phyloP scores from a whole-genome alignment of 2,888 invertebrate genomes.

The Platycheirus albimanus region DNA sequence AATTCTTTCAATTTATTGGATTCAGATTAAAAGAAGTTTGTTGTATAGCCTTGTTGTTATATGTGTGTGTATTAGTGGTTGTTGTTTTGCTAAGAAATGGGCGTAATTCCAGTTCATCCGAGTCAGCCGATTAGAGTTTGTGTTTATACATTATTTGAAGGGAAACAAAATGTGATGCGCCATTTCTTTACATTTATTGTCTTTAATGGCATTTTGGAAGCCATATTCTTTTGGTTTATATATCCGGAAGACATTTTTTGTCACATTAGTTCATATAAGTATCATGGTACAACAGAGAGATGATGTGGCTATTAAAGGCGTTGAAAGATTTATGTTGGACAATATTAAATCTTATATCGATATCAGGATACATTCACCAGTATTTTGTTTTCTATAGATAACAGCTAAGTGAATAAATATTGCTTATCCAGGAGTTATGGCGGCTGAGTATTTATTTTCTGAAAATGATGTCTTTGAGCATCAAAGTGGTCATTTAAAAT shows the following conservation, averaged over 20 bases:
- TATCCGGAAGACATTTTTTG: conserved; percentile 2
- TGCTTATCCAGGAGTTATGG: no score
- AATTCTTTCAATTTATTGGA: conserved; percentile 41
- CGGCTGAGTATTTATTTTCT: no score
- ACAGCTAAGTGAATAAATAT: no score
- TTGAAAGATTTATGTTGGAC: background rate
- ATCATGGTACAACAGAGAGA: background rate
- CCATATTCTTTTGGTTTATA: conserved; percentile 4
- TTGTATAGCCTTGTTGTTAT: background rate
- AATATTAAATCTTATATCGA: background rate
- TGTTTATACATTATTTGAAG: background rate
- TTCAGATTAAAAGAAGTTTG: conserved; percentile 39
- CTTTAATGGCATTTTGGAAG: conserved; percentile 10
- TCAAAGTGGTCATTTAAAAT: no score
- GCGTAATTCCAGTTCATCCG: conserved; percentile 42
- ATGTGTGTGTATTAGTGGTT: background rate
- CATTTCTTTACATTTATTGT: background rate
- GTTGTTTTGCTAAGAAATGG: conserved; percentile 27
- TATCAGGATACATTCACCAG: background rate
- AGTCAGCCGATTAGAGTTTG: conserved; percentile 6
- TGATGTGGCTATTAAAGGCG: background rate
- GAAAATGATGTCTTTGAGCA: no score
- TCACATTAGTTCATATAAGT: conserved; percentile 1
- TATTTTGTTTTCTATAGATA: no score
- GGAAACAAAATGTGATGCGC: conserved; percentile 9